These are phyloP conservation scores for Bombus impatiens DNA, from an alignment of 1,140 invertebrate genomes.

Conservation along the genomic window DNA sequence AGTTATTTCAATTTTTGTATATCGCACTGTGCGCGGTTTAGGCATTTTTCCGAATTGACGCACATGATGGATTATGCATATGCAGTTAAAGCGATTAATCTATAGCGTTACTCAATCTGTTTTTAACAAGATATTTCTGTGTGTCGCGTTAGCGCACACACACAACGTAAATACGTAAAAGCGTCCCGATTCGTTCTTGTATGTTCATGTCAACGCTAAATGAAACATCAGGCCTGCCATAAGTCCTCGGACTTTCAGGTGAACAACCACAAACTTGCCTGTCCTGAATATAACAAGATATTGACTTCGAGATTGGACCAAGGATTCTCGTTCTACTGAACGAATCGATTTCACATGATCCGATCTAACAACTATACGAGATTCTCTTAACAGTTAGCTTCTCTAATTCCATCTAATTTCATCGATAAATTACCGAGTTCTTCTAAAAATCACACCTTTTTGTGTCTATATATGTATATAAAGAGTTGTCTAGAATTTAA, in stretches of 20 bases:
- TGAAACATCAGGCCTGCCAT: conserved; percentile 75
- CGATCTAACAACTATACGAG: background rate
- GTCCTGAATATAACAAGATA: conserved; percentile 74
- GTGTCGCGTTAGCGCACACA: conserved; percentile 60
- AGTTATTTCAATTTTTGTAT: no score
- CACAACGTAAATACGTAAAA: conserved; percentile 46
- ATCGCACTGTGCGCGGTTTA: conserved; percentile 12
- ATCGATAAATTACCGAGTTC: background rate
- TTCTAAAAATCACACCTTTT: background rate
- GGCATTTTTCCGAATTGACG: conserved; percentile 36
- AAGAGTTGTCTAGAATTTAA: background rate
- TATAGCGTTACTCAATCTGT: conserved; percentile 55
- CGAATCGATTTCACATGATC: conserved; percentile 42
- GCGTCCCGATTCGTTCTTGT: conserved; percentile 55
- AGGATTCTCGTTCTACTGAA: conserved; percentile 25
- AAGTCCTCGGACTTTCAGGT: conserved; percentile 75
- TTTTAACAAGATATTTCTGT: conserved; percentile 74
- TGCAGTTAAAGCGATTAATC: conserved; percentile 60
- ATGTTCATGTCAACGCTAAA: conserved; percentile 73
- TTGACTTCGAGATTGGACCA: conserved; percentile 57
- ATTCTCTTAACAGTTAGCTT: background rate
- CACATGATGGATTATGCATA: conserved; percentile 52
- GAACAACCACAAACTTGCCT: conserved; percentile 63
- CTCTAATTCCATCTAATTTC: background rate
- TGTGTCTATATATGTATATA: no score